Percentiles rank a stretch among this genome's conserved stretches.
Evolutionary conservation across 1,140 invertebrate species (phyloP).

Genomic region (Anastatus disparis): DNA sequence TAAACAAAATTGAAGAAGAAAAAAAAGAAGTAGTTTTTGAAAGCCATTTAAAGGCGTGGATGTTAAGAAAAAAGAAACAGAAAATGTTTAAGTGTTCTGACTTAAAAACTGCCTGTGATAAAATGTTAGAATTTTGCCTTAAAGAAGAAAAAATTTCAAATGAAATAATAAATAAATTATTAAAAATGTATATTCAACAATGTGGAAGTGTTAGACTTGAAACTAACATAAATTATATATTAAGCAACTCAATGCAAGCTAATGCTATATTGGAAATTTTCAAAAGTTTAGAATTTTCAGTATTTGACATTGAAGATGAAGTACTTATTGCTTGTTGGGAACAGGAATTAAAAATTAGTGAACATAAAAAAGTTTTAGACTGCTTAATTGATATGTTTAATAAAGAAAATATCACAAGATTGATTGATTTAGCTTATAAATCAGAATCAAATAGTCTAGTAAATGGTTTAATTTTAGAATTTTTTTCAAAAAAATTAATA

Average conservation of each 20-base stretch:
- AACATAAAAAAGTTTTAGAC: conserved; percentile 50
- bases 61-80: conserved; percentile 45
- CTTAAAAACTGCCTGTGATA: conserved; percentile 54
- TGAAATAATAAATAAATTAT: conserved; percentile 50
- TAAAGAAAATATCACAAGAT: conserved; percentile 49
- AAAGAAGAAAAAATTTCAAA: conserved; percentile 48
- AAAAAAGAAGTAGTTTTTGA: conserved; percentile 50
- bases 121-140: conserved; percentile 55
- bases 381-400: conserved; percentile 56
- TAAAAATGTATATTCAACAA: conserved; percentile 52
- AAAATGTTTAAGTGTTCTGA: conserved; percentile 43
- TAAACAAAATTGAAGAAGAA: conserved; percentile 46
- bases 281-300: conserved; percentile 46
- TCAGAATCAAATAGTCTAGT: conserved; percentile 52
- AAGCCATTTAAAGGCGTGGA: conserved; percentile 50
- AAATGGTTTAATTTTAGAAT: conserved; percentile 62
- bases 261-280: conserved; percentile 53
- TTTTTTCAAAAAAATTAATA: conserved; percentile 62
- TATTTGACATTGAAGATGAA: conserved; percentile 51
- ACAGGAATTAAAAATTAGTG: conserved; percentile 50
- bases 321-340: conserved; percentile 58
- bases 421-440: conserved; percentile 48
- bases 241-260: conserved; percentile 47
- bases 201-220: conserved; percentile 54
- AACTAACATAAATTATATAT: conserved; percentile 45